phyloP scores from a whole-genome alignment of 2,797 vertebrate genomes.

The Hybognathus amarus region DNA sequence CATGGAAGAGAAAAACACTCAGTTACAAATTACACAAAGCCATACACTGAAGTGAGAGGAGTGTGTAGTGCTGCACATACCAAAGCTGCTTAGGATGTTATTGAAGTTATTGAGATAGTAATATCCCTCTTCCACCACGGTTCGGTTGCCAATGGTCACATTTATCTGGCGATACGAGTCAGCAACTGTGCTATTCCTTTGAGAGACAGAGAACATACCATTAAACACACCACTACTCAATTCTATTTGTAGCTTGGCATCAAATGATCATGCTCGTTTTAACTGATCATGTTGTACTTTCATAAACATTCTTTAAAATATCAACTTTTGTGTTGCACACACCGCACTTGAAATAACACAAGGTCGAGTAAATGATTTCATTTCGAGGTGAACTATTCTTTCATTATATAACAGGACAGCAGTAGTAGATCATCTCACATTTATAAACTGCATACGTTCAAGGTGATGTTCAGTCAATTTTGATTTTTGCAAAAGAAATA shows the following conservation, averaged over 20 bases:
- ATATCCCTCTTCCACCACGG: slow-evolving; percentile 89
- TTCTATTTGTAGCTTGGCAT: background rate
- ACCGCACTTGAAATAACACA: background rate
- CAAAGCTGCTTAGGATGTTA: slow-evolving; percentile 97
- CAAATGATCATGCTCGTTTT: too few relatives aligned
- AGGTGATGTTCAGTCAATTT: background rate
- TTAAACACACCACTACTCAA: background rate
- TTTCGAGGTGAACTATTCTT: background rate
- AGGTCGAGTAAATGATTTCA: background rate
- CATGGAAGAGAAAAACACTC: background rate
- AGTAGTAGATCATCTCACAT: background rate
- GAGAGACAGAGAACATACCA: background rate
- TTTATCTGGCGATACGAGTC: slow-evolving; percentile 89
- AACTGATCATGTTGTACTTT: background rate
- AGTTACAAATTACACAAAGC: background rate
- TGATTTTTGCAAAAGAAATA: background rate
- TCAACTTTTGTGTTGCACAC: background rate
- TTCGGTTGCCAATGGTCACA: slow-evolving; percentile 85
- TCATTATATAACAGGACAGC: background rate
- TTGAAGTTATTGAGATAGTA: slow-evolving; percentile 99
- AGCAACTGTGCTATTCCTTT: slow-evolving; percentile 90
- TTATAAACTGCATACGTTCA: background rate
- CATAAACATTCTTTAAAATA: background rate
- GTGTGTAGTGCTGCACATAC: slow-evolving; percentile 72
- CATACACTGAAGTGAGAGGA: background rate